Percentiles rank a stretch among this genome's conserved stretches.
Evolutionary conservation across 2,888 invertebrate species (phyloP).

Genomic region (Athalia rosae): DNA sequence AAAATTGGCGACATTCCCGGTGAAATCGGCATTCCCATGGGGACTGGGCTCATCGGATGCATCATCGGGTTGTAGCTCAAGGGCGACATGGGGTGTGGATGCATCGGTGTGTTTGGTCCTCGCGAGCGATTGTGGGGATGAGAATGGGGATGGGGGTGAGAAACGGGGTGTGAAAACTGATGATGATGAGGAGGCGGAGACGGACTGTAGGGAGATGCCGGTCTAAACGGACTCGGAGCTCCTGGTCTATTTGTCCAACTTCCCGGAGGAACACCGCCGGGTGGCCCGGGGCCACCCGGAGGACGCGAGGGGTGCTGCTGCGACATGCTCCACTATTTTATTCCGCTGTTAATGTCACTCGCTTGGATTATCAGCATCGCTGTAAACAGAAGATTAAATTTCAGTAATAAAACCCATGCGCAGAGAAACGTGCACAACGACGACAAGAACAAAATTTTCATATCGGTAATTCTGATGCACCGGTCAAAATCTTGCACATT

Average conservation of each 20-base stretch:
- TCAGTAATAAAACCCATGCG: not conserved
- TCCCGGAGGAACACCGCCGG: slow-evolving; percentile 72
- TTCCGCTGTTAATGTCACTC: slow-evolving; percentile 48
- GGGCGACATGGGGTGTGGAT: slow-evolving; percentile 74
- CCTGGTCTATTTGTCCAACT: slow-evolving; percentile 73
- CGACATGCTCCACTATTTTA: slow-evolving; percentile 52
- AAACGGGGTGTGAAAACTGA: slow-evolving; percentile 57
- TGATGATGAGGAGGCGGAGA: slow-evolving; percentile 79
- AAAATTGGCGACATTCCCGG: slow-evolving; percentile 78
- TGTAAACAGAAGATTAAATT: slow-evolving; percentile 43
- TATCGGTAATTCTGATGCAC: no score
- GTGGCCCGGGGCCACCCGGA: slow-evolving; percentile 73
- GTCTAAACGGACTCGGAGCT: slow-evolving; percentile 81
- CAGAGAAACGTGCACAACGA: not conserved
- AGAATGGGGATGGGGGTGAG: slow-evolving; percentile 54
- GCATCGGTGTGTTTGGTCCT: slow-evolving; percentile 52
- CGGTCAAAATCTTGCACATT: no score
- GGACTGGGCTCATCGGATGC: slow-evolving; percentile 73
- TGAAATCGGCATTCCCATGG: slow-evolving; percentile 81
- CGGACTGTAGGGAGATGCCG: slow-evolving; percentile 85
- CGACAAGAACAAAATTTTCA: no score
- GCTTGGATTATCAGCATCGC: slow-evolving; percentile 53
- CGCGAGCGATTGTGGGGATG: slow-evolving; percentile 46
- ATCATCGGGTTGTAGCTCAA: slow-evolving; percentile 75
- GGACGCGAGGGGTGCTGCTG: slow-evolving; percentile 66